A percentile compares a stretch with the other conserved stretches of the same genome.
phyloP scores from a whole-genome alignment of 2,113 vertebrate genomes.

The Chlorodrepanis virens region DNA sequence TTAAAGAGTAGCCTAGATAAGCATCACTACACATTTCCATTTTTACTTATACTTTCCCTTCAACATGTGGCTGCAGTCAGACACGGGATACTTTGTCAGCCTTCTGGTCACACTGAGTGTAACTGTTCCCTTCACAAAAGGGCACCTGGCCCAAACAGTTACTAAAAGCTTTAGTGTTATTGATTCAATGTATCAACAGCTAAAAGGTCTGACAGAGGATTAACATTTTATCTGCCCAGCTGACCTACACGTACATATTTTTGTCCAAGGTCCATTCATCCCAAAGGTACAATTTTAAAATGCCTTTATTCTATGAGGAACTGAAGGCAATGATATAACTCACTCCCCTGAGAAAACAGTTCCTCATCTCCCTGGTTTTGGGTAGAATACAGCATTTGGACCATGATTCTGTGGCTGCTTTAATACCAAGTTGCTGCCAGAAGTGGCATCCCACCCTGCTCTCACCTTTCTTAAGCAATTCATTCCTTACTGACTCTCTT shows the following conservation, averaged over 20 bases:
- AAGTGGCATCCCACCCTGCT: not conserved
- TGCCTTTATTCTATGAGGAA: not conserved
- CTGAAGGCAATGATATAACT: not conserved
- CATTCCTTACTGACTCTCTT: not conserved
- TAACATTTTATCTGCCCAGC: not conserved
- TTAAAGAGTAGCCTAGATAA: not conserved
- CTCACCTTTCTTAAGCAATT: not conserved
- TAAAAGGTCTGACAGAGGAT: not conserved
- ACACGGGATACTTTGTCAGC: not conserved
- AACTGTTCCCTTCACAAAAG: not conserved
- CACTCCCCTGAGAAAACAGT: not conserved
- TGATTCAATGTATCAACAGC: not conserved
- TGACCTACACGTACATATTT: accelerated
- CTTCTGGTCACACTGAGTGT: not conserved
- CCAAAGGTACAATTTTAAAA: not conserved
- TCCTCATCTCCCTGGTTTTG: not conserved
- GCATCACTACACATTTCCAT: not conserved
- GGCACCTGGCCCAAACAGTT: not conserved
- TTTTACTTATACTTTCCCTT: not conserved
- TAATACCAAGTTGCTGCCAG: not conserved
- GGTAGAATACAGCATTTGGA: not conserved
- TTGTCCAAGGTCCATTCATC: not conserved
- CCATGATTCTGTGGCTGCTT: not conserved
- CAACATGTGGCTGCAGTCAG: not conserved
- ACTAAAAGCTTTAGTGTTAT: too few species aligned